Percentiles rank a stretch among this genome's conserved stretches.
Conservation (phyloP, 2,113 vertebrate genomes). For the Neolamprologus sp. region DNA sequence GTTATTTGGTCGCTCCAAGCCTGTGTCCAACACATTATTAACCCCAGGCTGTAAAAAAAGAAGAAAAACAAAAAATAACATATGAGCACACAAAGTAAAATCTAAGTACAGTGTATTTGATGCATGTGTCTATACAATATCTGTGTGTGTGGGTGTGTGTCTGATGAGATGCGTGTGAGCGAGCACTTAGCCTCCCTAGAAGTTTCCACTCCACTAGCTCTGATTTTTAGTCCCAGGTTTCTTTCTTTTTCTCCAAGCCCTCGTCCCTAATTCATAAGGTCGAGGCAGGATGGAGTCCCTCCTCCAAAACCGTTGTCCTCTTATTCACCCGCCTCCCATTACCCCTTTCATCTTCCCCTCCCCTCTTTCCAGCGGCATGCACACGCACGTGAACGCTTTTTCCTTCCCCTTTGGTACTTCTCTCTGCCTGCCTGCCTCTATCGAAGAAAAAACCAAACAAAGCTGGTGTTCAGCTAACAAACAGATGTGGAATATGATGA, state of each 20-base stretch:
- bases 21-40: conserved; percentile 75
- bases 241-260: conserved; percentile 41
- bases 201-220: conserved; percentile 48
- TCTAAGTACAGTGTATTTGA: not conserved
- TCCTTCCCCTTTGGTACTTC: not conserved
- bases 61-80: not conserved
- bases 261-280: conserved; percentile 56
- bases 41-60: conserved; percentile 72
- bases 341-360: not conserved
- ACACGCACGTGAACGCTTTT: fast-evolving
- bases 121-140: not conserved
- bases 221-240: conserved; percentile 47
- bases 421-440: not conserved
- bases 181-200: conserved; percentile 42
- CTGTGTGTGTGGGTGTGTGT: not conserved
- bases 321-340: not conserved
- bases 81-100: not conserved
- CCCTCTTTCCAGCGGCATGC: not conserved
- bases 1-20: conserved; percentile 72
- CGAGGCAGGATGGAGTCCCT: conserved; percentile 14
- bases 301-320: not conserved
- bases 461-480: not conserved
- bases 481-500: not conserved
- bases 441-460: not conserved
- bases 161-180: not conserved